Evolutionary conservation across 2,888 invertebrate genomes (phyloP), one percentile per base, ranked within the genome.

Genomic region (Brachycybe producta): DNA sequence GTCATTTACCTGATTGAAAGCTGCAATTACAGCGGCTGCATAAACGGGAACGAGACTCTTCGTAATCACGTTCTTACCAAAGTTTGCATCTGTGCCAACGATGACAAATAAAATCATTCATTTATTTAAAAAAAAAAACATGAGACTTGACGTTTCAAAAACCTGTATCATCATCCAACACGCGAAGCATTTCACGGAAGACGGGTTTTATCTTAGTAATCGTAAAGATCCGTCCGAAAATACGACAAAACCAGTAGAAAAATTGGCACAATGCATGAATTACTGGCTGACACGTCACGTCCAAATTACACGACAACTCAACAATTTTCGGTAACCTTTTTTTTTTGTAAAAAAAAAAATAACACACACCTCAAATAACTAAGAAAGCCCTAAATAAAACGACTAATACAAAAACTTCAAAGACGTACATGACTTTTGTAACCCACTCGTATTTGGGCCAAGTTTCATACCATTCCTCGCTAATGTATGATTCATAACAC

Each of bases 361-460:
- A 42, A 48, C 11, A 28, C n/a, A 23, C 17, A 48, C 13, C 5
- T 23, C 5, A 32, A 21, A 42, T 43, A 43, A 19, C n/a, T 4
- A 38, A 26, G 23, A 39, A 11, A n/a, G n/a, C n/a, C n/a, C n/a
- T n/a, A n/a, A n/a, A n/a, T n/a, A n/a, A n/a, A n/a, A n/a, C n/a
- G n/a, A n/a, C n/a, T n/a, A n/a, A n/a, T n/a, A n/a, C n/a, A n/a
- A n/a, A n/a, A n/a, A n/a, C n/a, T n/a, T n/a, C 21, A 13, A 28
- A 11, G n/a, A 61, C 66, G 64, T 59, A 68, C 67, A 68, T 56
- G 54, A 64, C 62, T 54, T 64, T 64, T 3, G 62, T 61, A 32
- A 66, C 58, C 66, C 84, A 85, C 51, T 76, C 75, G 54, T 82
- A 69, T 62, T 80, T 79, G 11, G 73, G 64, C 84, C 85, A 86